Percentiles rank a stretch among this genome's conserved stretches.
Evolutionary conservation across 2,797 vertebrate species (phyloP).

Genomic region (Linurgus olivaceus): DNA sequence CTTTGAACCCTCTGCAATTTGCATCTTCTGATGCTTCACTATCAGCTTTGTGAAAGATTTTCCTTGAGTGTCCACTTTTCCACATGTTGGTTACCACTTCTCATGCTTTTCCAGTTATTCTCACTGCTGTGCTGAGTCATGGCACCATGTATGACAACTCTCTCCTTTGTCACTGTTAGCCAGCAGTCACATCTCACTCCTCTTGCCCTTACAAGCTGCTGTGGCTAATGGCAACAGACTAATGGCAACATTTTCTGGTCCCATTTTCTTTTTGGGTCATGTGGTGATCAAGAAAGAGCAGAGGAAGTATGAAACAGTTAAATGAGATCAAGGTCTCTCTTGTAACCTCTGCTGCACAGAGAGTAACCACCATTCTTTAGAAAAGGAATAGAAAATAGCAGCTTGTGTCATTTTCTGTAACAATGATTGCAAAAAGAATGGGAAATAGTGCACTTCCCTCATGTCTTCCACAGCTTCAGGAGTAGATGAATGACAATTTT

Average conservation of each 20-base stretch:
- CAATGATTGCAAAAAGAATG: not conserved
- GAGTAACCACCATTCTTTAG: not conserved
- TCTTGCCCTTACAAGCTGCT: not conserved
- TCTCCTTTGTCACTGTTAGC: not conserved
- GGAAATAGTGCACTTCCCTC: constrained; percentile 19
- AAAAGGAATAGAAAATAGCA: constrained; percentile 13
- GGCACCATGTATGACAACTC: not conserved
- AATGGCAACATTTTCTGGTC: not conserved
- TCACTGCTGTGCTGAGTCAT: not conserved
- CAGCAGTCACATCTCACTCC: not conserved
- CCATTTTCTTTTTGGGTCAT: not conserved
- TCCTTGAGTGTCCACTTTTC: not conserved
- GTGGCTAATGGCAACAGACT: not conserved
- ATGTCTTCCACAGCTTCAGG: not conserved
- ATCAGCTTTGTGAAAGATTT: not conserved
- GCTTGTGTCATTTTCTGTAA: constrained; percentile 4
- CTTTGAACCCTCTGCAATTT: not conserved
- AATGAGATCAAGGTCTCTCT: not conserved
- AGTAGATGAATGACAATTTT: constrained; percentile 33
- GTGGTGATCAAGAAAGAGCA: not conserved
- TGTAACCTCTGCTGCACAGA: not conserved
- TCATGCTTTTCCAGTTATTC: not conserved
- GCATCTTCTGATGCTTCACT: not conserved
- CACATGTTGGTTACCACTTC: not conserved
- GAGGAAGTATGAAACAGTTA: not conserved